Evolutionary conservation across 2,888 invertebrate species (phyloP).

Genomic region (Aquatica leii): DNA sequence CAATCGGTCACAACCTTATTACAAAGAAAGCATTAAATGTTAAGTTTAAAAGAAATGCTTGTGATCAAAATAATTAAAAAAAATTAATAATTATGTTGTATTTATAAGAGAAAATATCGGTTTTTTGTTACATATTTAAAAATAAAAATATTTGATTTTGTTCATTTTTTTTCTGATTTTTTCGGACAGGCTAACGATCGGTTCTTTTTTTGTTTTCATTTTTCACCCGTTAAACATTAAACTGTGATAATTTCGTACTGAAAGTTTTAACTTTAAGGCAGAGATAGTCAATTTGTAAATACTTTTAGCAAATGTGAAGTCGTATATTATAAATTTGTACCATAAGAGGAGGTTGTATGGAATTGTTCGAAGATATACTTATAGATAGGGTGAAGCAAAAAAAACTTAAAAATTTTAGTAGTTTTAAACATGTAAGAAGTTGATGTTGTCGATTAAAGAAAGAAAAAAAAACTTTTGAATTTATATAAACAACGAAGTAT

Average conservation of each 20-base stretch:
- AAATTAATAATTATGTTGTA: slow-evolving; percentile 45
- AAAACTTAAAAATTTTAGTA: slow-evolving; percentile 24
- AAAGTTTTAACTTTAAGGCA: slow-evolving; percentile 47
- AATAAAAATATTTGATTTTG: slow-evolving; percentile 55
- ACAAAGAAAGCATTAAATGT: slow-evolving; percentile 36
- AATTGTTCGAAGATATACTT: slow-evolving; percentile 19
- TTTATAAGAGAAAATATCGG: slow-evolving; percentile 53
- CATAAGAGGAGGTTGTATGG: slow-evolving; percentile 32
- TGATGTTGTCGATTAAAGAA: slow-evolving; percentile 31
- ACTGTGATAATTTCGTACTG: slow-evolving; percentile 61
- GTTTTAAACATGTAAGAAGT: slow-evolving; percentile 30
- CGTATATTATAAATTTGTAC: slow-evolving; percentile 37
- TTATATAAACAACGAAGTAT: slow-evolving; percentile 32
- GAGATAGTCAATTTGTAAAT: slow-evolving; percentile 58
- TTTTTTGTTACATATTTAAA: slow-evolving; percentile 57
- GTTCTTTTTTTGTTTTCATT: slow-evolving; percentile 40
- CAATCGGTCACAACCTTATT: slow-evolving; percentile 14
- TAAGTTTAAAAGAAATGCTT: slow-evolving; percentile 37
- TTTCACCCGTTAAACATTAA: slow-evolving; percentile 47
- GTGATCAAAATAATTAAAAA: slow-evolving; percentile 39
- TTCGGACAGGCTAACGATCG: neutral
- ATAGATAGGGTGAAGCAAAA: slow-evolving; percentile 5
- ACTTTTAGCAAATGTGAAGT: slow-evolving; percentile 38
- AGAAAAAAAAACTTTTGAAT: slow-evolving; percentile 22
- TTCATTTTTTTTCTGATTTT: slow-evolving; percentile 34